Evolutionary conservation across 1,140 invertebrate species (phyloP).

Genomic region (Cydia amplana): DNA sequence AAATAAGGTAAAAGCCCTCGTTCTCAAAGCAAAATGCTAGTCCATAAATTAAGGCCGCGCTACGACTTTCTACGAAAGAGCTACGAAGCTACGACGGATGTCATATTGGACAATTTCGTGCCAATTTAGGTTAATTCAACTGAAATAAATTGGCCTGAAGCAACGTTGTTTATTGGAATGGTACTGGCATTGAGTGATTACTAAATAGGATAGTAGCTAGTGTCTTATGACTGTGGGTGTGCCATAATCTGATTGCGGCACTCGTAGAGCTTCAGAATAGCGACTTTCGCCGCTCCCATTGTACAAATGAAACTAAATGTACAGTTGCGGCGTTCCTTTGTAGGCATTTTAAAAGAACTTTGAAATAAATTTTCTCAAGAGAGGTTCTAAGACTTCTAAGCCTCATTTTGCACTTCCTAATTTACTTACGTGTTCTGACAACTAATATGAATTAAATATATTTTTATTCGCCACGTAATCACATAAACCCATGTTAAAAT

Average conservation of each 20-base stretch:
- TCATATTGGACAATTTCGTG: conserved; percentile 24
- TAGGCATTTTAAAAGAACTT: neutral
- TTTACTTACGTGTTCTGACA: neutral
- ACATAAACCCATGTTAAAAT: conserved; percentile 5
- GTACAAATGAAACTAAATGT: conserved; percentile 43
- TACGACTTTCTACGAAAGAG: conserved; percentile 19
- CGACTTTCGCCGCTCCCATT: conserved; percentile 68
- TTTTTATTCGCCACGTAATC: neutral
- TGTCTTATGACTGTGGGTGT: conserved; percentile 60
- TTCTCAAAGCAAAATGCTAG: neutral
- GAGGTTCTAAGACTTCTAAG: neutral
- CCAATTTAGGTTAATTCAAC: conserved; percentile 20
- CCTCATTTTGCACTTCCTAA: neutral
- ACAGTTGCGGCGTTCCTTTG: conserved; percentile 13
- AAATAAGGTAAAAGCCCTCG: neutral
- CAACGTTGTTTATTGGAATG: conserved; percentile 13
- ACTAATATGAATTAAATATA: neutral
- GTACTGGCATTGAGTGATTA: conserved; percentile 21
- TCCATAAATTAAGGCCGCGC: conserved; percentile 16
- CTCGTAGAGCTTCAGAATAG: conserved; percentile 69
- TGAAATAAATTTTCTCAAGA: no score
- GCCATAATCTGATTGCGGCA: conserved; percentile 78
- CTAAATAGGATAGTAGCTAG: conserved; percentile 44
- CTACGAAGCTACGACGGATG: conserved; percentile 27
- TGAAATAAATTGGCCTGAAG: conserved; percentile 22